Conservation (phyloP, 2,888 invertebrate species). For the Stegophylla sp. region DNA sequence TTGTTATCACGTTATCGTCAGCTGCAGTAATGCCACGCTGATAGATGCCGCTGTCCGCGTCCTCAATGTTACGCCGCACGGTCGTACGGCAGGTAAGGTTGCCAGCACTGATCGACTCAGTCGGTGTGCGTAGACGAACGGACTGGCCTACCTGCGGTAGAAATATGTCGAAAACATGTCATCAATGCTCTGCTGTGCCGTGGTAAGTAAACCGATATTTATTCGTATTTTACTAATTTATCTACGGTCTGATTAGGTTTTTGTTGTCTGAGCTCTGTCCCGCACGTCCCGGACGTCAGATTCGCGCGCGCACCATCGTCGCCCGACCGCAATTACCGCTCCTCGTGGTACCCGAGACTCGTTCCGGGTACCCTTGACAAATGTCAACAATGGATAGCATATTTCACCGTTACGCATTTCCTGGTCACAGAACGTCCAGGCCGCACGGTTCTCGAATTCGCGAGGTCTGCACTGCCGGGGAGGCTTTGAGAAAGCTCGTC, state of each 20-base stretch:
- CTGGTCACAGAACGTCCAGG: background rate
- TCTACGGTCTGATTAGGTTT: background rate
- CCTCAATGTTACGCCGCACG: too few species aligned
- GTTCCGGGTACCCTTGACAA: slow-evolving; percentile 42
- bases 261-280: background rate
- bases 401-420: background rate
- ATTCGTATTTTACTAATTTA: slow-evolving; percentile 42
- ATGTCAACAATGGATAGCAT: background rate
- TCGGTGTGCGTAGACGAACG: background rate
- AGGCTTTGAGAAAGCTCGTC: too few species aligned
- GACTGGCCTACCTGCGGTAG: slow-evolving; percentile 50
- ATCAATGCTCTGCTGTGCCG: slow-evolving; percentile 96
- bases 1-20: too few species aligned
- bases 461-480: too few species aligned
- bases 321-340: too few species aligned
- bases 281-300: background rate
- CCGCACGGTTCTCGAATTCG: background rate
- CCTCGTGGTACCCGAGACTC: slow-evolving; percentile 1
- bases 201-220: slow-evolving; percentile 74
- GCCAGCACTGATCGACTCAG: slow-evolving; percentile 11
- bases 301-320: background rate
- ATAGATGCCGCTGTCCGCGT: too few species aligned
- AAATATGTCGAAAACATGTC: slow-evolving; percentile 69
- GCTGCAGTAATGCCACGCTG: too few species aligned
- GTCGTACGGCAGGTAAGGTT: background rate